These are phyloP conservation scores for Pelosia muscerda DNA, from an alignment of 2,888 invertebrate species.

Conservation along the genomic window DNA sequence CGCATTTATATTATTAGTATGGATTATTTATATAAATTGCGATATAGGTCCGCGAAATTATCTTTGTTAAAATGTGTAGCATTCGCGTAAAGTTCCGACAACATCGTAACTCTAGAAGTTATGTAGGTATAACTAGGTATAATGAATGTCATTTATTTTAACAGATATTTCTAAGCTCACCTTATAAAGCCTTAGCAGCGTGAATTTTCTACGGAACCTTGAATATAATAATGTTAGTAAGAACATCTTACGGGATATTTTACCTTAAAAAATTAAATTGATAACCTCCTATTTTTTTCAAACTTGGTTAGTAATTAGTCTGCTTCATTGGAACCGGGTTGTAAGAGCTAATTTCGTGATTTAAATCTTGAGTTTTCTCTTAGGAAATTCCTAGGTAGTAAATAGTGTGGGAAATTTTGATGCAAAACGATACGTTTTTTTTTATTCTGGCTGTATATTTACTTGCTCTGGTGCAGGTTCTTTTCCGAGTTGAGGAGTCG, in stretches of 20 bases:
- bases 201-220: slow-evolving; percentile 1
- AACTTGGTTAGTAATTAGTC: too few relatives aligned
- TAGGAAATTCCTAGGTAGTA: too few relatives aligned
- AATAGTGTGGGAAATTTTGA: too few relatives aligned
- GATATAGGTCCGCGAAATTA: background rate
- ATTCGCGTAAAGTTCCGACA: background rate
- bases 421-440: too few relatives aligned
- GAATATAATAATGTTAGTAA: background rate
- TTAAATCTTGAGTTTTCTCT: too few relatives aligned
- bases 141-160: background rate
- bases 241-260: background rate
- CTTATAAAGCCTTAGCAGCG: background rate
- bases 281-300: background rate
- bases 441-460: too few relatives aligned
- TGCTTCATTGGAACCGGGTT: too few relatives aligned
- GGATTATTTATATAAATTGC: background rate
- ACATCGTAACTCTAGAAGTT: background rate
- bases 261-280: background rate
- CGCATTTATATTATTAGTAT: too few relatives aligned
- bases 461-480: too few relatives aligned
- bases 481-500: too few relatives aligned
- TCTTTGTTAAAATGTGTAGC: background rate
- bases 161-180: background rate
- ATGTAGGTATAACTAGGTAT: background rate
- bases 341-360: too few relatives aligned